These are phyloP conservation scores for Acrocephalus scirpaceus DNA, from an alignment of 2,797 vertebrate species.

Conservation along the genomic window DNA sequence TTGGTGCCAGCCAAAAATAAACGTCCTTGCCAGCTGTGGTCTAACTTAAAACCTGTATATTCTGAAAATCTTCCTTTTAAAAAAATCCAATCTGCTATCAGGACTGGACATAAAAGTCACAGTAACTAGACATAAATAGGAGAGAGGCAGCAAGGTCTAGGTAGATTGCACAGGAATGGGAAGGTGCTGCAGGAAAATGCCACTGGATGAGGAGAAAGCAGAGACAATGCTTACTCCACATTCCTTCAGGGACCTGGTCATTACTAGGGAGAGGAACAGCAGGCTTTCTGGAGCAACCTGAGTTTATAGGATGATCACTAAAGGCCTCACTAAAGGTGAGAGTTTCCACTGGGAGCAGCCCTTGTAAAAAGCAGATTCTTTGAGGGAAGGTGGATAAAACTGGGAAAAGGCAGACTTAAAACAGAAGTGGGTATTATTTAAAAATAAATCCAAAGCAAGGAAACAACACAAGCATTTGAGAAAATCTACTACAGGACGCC, in stretches of 20 bases:
- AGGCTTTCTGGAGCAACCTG: background rate
- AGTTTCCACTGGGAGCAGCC: background rate
- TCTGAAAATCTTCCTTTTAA: background rate
- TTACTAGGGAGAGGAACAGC: background rate
- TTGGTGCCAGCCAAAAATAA: background rate
- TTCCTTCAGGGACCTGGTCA: background rate
- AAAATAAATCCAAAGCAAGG: slow-evolving; percentile 48
- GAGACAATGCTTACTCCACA: background rate
- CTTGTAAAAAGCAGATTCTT: background rate
- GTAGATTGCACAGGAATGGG: background rate
- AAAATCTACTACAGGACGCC: slow-evolving; percentile 40
- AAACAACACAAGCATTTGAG: slow-evolving; percentile 25
- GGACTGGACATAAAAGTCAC: background rate
- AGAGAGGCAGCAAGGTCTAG: background rate
- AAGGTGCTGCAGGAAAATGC: background rate
- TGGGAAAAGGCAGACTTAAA: slow-evolving; percentile 18
- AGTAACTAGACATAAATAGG: background rate
- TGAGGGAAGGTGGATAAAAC: background rate
- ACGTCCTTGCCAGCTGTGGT: background rate
- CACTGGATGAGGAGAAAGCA: background rate
- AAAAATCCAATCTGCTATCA: background rate
- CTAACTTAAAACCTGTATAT: accelerated
- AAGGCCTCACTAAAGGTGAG: background rate
- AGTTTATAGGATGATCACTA: background rate
- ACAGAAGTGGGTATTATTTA: background rate